A percentile compares a stretch with the other conserved stretches of the same genome.
Evolutionary conservation across 2,113 vertebrate species (phyloP).

Genomic region (Zosterops borbonicus): DNA sequence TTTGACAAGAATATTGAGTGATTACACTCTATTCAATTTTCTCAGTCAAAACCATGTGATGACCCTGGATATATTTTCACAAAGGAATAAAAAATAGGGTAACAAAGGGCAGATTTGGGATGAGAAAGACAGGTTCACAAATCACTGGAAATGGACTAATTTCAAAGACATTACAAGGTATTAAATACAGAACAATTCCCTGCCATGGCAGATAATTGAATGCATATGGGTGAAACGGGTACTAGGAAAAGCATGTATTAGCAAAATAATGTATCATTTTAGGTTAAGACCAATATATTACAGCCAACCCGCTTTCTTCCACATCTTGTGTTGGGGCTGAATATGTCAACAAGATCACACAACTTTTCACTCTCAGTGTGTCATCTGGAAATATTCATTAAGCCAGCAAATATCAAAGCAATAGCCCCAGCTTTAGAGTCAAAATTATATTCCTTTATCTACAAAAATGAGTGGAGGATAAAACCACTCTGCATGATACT

Average conservation of each 20-base stretch:
- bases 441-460: neutral
- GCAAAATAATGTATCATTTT: neutral
- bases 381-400: neutral
- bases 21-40: neutral
- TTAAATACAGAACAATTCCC: neutral
- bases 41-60: neutral
- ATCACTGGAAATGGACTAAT: neutral
- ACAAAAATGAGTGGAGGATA: neutral
- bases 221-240: rapidly evolving
- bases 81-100: neutral
- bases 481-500: neutral
- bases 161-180: neutral
- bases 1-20: neutral
- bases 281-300: neutral
- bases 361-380: neutral
- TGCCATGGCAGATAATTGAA: neutral
- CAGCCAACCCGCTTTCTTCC: neutral
- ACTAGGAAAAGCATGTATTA: neutral
- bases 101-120: neutral
- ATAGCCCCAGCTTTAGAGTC: neutral
- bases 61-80: neutral
- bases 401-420: neutral
- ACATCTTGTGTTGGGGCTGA: neutral
- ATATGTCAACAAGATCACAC: neutral
- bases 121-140: neutral